Conservation (phyloP, 2,797 vertebrate species). For the Salmo trutta region DNA sequence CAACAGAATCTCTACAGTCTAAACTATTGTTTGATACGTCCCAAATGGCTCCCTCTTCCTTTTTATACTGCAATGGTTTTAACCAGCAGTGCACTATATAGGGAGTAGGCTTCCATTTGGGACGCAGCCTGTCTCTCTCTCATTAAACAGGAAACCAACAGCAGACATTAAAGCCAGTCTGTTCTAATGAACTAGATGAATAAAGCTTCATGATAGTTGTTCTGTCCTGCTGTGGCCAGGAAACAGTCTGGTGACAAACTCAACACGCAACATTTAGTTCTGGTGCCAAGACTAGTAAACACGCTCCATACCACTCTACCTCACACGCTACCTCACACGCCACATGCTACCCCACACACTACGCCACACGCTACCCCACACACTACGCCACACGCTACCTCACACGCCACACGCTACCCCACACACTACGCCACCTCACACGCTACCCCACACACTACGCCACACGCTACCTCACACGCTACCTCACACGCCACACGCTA, state of each 20-base stretch:
- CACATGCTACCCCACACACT: background rate
- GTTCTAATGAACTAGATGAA: background rate
- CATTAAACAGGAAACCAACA: conserved; percentile 27
- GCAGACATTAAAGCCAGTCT: too few relatives aligned
- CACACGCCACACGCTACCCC: too few relatives aligned
- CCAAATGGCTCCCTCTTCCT: background rate
- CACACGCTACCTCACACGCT: too few relatives aligned
- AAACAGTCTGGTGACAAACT: too few relatives aligned
- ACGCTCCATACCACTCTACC: background rate
- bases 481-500: too few relatives aligned
- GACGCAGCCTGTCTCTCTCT: background rate
- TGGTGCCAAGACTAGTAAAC: conserved; percentile 3
- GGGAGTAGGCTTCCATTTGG: too few relatives aligned
- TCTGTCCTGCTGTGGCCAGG: too few relatives aligned
- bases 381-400: too few relatives aligned
- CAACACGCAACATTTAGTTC: too few relatives aligned
- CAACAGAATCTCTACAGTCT: background rate
- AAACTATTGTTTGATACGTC: background rate
- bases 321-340: background rate
- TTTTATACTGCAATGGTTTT: background rate
- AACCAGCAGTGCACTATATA: background rate
- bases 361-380: too few relatives aligned
- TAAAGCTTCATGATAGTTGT: conserved; percentile 7
- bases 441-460: too few relatives aligned
- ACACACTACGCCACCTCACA: too few relatives aligned